Evolutionary conservation across 2,888 invertebrate species (phyloP), one percentile per base, ranked within the genome.

Genomic region (Drosophila anceps): DNA sequence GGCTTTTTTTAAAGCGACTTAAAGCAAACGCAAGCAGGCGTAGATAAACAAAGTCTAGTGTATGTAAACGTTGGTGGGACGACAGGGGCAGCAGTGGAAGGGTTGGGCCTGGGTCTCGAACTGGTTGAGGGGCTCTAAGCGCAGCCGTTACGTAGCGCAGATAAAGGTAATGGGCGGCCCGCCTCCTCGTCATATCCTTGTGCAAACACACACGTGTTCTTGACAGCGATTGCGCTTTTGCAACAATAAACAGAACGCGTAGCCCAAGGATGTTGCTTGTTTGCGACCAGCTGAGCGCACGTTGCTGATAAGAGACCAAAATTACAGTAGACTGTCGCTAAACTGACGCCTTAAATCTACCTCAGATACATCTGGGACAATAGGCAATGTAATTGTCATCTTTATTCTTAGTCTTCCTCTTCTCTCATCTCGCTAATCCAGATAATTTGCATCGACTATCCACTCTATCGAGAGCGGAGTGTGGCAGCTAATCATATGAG

Each of bases 191-290:
- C 69, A 79, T 74, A 88, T 90, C 87, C 87, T 87, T 90, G 80
- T 80, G 80, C 88, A 87, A 87, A 88, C 82, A 90, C 88, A 80
- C 88, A 87, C 88, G 90, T 90, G 87, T 82, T 84, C 82, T 82
- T 82, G 86, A 86, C 85, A 84, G 86, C 87, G 84, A 86, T 83
- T 88, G 84, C 82, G 87, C 82, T 87, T 83, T 83, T 81, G 71
- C 79, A 73, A 67, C 76, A 82, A 84, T 66, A 65, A 76, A 77
- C 65, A 68, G 31, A 64, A 70, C 59, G 27, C 41, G 55, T 43
- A 18, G 50, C 74, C 60, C 84, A 84, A 84, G 84, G 84, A 84
- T 86, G 79, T 82, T 79, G 73, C 68, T 70, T 68, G 54, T 54
- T 39, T 54, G 54, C 54, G 18, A 54, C 39, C 54, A 54, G 54